Evolutionary conservation across 2,113 vertebrate genomes (phyloP), one percentile per base, ranked within the genome.

Genomic region (Maccullochella peelii): DNA sequence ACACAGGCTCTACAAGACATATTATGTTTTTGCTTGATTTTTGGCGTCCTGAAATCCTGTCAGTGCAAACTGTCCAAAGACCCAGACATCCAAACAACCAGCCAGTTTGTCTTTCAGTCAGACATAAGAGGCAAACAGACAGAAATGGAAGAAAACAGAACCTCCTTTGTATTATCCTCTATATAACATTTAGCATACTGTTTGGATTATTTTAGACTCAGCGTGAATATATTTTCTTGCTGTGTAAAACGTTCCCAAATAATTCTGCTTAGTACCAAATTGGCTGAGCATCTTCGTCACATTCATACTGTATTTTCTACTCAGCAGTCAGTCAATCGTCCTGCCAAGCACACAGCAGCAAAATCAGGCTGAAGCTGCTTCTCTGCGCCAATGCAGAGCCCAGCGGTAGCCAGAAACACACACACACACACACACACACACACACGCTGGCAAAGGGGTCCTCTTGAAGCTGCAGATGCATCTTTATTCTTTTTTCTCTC

Each of bases 381-480:
- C 63, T 75, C 42, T 84, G 77, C 63, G 16, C 85, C 61, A 68
- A 25, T 76, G 59, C 80, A 88, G 78, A 84, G 36, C 57, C 18
- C 23, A 77, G 44, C 49, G 23, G 38, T 10, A 50, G 30, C 40
- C 47, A 54, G 27, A 52, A 42, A 77, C 38, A 79, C 50, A 61
- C 63, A 54, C 58, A 55, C 65, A 68, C 68, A 27, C 49, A 77
- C 66, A 68, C 21, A 44, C 69, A 36, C 55, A 44, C 33, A 21
- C 71, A 69, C 61, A 33, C 12, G 61, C 52, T 44, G 63, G 38
- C 55, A 66, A 40, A 69, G 36, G 23, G 50, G 40, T 79, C 50
- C 79, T 89, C 74, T 85, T 73, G 25, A 82, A 79, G 82, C 85
- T 86, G 52, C 74, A 73, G 83, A 89, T 84, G 84, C 75, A 83